phyloP scores from a whole-genome alignment of 2,113 vertebrate species.

The Corynorhinus townsendii region DNA sequence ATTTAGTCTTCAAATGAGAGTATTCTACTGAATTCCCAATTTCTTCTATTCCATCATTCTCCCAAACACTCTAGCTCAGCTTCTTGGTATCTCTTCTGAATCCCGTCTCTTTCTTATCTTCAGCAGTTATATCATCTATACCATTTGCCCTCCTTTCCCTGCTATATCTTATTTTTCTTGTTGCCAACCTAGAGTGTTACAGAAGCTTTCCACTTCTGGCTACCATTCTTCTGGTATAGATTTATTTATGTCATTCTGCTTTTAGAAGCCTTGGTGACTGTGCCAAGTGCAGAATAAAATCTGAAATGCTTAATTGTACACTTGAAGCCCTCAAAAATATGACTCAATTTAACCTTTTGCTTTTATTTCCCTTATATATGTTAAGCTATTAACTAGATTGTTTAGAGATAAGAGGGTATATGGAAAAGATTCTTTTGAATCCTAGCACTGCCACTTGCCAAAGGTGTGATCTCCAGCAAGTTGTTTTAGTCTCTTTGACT shows the following conservation, averaged over 20 bases:
- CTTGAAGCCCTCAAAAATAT: background rate
- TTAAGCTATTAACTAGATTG: background rate
- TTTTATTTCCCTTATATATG: conserved; percentile 14
- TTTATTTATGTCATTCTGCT: background rate
- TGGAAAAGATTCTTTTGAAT: conserved; percentile 21
- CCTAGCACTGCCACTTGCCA: background rate
- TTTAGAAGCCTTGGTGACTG: background rate
- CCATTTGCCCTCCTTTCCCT: background rate
- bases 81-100: background rate
- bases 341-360: background rate
- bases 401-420: background rate
- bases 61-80: background rate
- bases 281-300: background rate
- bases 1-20: background rate
- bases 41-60: conserved; percentile 10
- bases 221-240: background rate
- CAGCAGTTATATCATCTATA: background rate
- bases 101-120: background rate
- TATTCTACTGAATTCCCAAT: background rate
- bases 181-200: background rate
- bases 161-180: background rate
- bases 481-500: background rate
- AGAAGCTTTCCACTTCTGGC: background rate
- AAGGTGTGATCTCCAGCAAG: background rate
- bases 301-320: background rate